Percentiles rank a stretch among this genome's conserved stretches.
These are phyloP conservation scores for Anomalospiza imberbis DNA, from an alignment of 2,797 vertebrate species.

Conservation along the genomic window DNA sequence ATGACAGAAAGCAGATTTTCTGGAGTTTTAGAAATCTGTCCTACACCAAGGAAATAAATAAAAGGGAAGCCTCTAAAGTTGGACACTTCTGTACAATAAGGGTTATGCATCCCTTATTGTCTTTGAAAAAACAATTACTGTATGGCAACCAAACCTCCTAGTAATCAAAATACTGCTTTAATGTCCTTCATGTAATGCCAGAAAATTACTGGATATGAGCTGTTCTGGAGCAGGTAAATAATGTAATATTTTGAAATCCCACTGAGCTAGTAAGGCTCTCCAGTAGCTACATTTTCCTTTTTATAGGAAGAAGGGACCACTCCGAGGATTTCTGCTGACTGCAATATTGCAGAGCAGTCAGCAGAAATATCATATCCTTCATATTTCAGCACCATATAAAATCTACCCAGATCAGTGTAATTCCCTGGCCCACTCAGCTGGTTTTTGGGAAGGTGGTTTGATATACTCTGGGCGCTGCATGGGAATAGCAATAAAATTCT, in stretches of 20 bases:
- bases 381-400: not conserved
- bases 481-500: not conserved
- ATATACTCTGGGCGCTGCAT: fast-evolving
- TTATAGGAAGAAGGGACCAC: not conserved
- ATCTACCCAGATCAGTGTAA: not conserved
- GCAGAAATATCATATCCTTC: not conserved
- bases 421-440: not conserved
- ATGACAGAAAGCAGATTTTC: not conserved
- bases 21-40: not conserved
- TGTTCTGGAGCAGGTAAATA: not conserved
- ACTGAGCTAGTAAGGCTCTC: not conserved
- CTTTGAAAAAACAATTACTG: not conserved
- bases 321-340: not conserved
- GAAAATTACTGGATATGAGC: not conserved
- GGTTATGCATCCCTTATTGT: not conserved
- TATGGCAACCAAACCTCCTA: not conserved
- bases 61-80: not conserved
- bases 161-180: not conserved
- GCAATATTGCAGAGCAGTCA: not conserved
- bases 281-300: not conserved
- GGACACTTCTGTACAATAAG: not conserved
- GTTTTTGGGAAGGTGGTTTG: not conserved
- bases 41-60: not conserved
- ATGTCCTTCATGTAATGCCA: not conserved
- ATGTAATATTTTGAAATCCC: not conserved